Evolutionary conservation across 2,113 vertebrate species (phyloP), one percentile per base, ranked within the genome.

Genomic region (Gorsachius goisagi): DNA sequence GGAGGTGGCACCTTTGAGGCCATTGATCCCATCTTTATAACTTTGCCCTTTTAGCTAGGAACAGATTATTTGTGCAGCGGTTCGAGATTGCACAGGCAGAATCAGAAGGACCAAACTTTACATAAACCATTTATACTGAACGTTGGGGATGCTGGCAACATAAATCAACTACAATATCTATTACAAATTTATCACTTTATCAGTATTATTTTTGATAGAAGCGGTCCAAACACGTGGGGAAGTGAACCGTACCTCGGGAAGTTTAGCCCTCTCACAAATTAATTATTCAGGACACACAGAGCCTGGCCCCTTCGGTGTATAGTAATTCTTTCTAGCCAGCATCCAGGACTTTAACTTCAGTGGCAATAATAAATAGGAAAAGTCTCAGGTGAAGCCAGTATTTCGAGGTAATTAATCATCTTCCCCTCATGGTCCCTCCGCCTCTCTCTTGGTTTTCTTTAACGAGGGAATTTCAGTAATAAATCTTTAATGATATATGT

Each of bases 321-420:
- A 99, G 98, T 98, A 98, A 99, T 99, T 98, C 98, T 98, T 98
- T 88, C 97, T 82, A 98, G 99, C 98, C 98, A 98, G 98, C 98
- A 98, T 97, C 97, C 94, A 98, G 97, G 98, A 98, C 98, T 98
- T 98, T 97, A 98, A 98, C 98, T 99, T 98, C 97, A 96, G 95
- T 98, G 98, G 98, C 98, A 99, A 99, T 99, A 99, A 99, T 99
- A 99, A 99, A 99, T 99, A 99, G 98, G 98, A 99, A 98, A 99
- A 99, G 98, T 99, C 98, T 98, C 98, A 98, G 98, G 97, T 99
- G 99, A 99, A 99, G 98, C 99, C 98, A 98, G 98, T 98, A 99
- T 99, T 99, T 97, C 99, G 98, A 98, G 99, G 99, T 99, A 98
- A 99, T 99, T 99, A 99, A 99, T 99, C 99, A 99, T 99, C 98